A percentile compares a stretch with the other conserved stretches of the same genome.
Conservation (phyloP, 2,797 vertebrate species). For the Diceros bicornis region DNA sequence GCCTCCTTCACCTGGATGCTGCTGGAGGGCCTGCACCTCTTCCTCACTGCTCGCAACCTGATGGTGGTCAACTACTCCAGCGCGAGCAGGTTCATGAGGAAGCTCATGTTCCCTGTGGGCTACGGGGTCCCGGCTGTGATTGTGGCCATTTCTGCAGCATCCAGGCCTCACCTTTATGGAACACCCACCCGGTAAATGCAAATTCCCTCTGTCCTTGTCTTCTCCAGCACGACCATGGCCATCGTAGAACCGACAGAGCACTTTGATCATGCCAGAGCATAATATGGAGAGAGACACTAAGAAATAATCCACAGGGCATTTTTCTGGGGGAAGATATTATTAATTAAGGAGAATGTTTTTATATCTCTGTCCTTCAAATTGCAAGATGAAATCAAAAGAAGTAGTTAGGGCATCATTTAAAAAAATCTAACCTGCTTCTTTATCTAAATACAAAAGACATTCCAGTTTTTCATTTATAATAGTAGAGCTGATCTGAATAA, state of each 20-base stretch:
- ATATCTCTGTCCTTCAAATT: neutral
- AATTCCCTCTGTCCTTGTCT: neutral
- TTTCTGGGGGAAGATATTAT: neutral
- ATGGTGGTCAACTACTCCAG: neutral
- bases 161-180: slow-evolving; percentile 88
- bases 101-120: slow-evolving; percentile 87
- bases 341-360: neutral
- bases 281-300: neutral
- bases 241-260: neutral
- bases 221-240: neutral
- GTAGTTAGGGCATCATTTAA: neutral
- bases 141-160: slow-evolving; percentile 87
- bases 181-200: slow-evolving; percentile 64
- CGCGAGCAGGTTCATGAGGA: slow-evolving; percentile 23
- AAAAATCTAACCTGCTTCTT: neutral
- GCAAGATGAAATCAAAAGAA: neutral
- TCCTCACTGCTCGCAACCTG: neutral
- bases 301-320: neutral
- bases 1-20: slow-evolving; percentile 84
- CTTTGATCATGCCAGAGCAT: neutral
- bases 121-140: slow-evolving; percentile 88
- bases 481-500: neutral
- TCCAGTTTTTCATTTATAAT: neutral
- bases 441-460: neutral
- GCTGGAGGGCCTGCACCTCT: slow-evolving; percentile 75